These are phyloP conservation scores for Pachyramphus minor DNA, from an alignment of 2,113 vertebrate genomes.

Conservation along the genomic window DNA sequence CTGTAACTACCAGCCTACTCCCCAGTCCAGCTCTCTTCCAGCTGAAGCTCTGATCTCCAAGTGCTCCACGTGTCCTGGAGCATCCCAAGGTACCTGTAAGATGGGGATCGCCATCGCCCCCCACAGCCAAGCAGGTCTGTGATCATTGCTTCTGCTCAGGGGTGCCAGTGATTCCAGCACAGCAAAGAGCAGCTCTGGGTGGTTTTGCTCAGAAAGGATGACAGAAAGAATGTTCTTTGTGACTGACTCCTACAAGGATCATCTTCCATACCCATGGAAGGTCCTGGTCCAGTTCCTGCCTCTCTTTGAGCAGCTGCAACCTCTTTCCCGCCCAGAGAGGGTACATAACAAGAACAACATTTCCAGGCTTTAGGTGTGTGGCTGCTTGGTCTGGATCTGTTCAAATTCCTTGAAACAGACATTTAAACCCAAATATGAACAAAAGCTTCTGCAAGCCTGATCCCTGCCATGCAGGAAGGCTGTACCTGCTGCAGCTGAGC, in stretches of 20 bases:
- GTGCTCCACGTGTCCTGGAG: neutral
- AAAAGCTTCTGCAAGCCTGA: neutral
- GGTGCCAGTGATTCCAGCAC: neutral
- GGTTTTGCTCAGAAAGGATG: neutral
- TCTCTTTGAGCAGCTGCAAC: neutral
- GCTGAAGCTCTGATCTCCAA: neutral
- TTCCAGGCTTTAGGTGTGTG: neutral
- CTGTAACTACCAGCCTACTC: neutral
- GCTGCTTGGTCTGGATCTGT: neutral
- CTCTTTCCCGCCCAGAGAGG: neutral
- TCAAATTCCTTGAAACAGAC: neutral
- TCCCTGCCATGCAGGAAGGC: neutral
- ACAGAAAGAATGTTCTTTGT: neutral
- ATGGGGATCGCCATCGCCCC: neutral
- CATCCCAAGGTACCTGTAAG: neutral
- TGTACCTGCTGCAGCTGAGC: neutral
- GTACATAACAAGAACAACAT: neutral
- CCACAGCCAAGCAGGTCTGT: rapidly evolving
- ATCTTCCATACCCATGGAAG: neutral
- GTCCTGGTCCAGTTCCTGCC: neutral
- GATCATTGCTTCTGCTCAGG: neutral
- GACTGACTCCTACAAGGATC: neutral
- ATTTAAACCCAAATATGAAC: neutral
- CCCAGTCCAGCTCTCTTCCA: neutral
- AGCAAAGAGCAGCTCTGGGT: neutral